Base-by-base conservation (phyloP, 2,888 invertebrate genomes). In the Heliconius hortense region DNA sequence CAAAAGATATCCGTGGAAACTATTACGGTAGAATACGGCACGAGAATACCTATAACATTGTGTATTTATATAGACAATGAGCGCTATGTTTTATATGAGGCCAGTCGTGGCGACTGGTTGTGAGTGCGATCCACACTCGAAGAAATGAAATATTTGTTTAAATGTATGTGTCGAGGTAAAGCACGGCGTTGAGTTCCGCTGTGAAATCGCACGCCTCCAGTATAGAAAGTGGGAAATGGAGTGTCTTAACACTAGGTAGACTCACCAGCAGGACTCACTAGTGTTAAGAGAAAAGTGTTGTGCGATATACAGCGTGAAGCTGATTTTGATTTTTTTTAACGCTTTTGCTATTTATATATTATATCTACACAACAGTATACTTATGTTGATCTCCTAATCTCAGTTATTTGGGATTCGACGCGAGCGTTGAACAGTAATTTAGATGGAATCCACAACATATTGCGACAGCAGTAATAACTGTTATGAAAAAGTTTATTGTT, bases 1-100 rank as follows among this genome's bases (percentile, higher is more conserved):
- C 81, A 83, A 81, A 84, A 86, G 87, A 89, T 89, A 87, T 79
- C 67, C 84, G 84, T 87, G 85, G 85, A 86, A 88, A 87, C 85
- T 85, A 80, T 86, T 83, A 84, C 84, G 81, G 77, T 78, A 80
- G 63, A 63, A 77, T 82, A 82, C 85, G 82, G 77, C 80, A 73
- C 70, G 81, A 75, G 85, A 87, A 87, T 87, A 48, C 48, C 18
- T 48, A 85, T 83, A 80, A 82, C 83, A 86, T 86, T 87, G 87
- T 88, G 78, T 82, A 82, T 84, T 28, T 48, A 48, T 84, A 77
- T 79, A 77, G 76, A 80, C 81, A 81, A 81, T 63, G 69, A 56
- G 56, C 56, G 69, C 24, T 24, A 24, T 69, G 53, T 69, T 69
- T 56, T 31, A 35, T 71, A 43, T 71, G 59, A 43, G 43, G 43